Base-by-base conservation (phyloP, 2,888 invertebrate genomes). In the Rhamnusium bicolor region DNA sequence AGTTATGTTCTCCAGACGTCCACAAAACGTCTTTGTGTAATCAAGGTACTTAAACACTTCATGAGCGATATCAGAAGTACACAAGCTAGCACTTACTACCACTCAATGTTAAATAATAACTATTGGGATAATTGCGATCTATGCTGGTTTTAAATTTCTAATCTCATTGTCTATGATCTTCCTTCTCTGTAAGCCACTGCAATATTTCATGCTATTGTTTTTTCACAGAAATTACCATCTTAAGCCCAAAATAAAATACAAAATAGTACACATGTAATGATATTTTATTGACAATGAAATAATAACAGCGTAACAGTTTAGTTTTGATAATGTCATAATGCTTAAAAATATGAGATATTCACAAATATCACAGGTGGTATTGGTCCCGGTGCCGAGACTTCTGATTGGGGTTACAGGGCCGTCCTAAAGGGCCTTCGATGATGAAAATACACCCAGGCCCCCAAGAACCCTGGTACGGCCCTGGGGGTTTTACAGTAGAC, bases 281-380 rank as follows among this genome's bases (percentile, higher is more conserved):
- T 86, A 87, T 85, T 87, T 86, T 86, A 87, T 87, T 87, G 85
- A 87, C 87, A 87, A 87, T 86, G 84, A 86, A 87, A 87, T 86
- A 82, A 86, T 87, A 87, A 87, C 87, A 87, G 85, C 85, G 75
- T 83, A 86, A 86, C 84, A 84, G 83, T 84, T 78, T 81, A 79
- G 80, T 84, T 80, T 83, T 86, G 83, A 86, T 85, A 85, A 85
- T 77, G 73, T 77, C 46, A 75, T 73, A 79, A 80, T 84, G 81
- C 86, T 85, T 86, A 86, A 86, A 85, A 86, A 85, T 86, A 86
- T 83, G 85, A 87, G 86, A 87, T 88, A 88, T 87, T 88, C 87
- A 87, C 88, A 88, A 87, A 85, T 88, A 88, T 88, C 88, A 88
- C 88, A 88, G 87, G 88, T 88, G 88, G 86, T 86, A 87, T 88